Conservation (phyloP, 2,797 vertebrate genomes). For the Pelodytes ibericus region DNA sequence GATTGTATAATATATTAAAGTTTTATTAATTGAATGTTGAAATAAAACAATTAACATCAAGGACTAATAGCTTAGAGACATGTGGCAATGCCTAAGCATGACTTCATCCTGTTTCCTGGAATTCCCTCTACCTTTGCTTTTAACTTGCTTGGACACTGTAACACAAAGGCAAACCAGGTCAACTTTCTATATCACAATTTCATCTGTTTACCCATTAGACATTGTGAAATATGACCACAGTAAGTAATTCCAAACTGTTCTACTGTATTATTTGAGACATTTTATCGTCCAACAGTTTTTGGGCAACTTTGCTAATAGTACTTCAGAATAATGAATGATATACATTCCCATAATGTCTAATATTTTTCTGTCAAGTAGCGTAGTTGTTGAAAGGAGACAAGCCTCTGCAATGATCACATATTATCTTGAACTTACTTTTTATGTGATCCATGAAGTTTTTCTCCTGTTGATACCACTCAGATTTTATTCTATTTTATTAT, state of each 20-base stretch:
- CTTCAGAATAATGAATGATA: neutral
- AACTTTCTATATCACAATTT: neutral
- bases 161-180: neutral
- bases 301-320: neutral
- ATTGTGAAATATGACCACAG: neutral
- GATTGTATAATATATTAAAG: neutral
- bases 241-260: neutral
- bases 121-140: neutral
- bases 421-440: too few species aligned
- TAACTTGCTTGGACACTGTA: neutral
- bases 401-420: neutral
- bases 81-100: neutral
- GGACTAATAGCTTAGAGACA: neutral
- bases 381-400: neutral
- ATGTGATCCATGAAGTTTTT: too few species aligned
- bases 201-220: neutral
- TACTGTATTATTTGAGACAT: neutral
- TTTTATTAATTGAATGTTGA: neutral
- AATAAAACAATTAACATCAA: constrained; percentile 1
- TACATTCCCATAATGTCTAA: neutral
- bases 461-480: too few species aligned
- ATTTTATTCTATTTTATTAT: too few species aligned
- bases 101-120: neutral
- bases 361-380: neutral
- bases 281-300: neutral